These are phyloP conservation scores for Aldabrachelys gigantea DNA, from an alignment of 2,113 vertebrate species.

Conservation along the genomic window DNA sequence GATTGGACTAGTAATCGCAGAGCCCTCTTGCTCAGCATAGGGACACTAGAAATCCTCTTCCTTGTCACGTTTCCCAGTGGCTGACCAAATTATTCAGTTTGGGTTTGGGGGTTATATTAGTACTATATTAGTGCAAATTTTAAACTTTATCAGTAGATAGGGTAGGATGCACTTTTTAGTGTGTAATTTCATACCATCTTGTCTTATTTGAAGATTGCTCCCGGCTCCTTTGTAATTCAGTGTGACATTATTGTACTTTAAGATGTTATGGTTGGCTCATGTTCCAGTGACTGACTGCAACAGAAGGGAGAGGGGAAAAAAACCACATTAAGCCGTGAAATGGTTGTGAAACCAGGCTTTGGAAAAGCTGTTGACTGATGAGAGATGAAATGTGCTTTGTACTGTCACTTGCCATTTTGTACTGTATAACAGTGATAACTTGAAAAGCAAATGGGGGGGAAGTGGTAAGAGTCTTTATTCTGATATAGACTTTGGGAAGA, in stretches of 20 bases:
- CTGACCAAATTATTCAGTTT: not conserved
- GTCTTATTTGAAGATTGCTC: not conserved
- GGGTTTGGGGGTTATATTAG: not conserved
- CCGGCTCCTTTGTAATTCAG: not conserved
- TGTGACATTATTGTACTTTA: rapidly evolving
- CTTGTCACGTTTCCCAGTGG: not conserved
- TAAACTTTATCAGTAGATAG: not conserved
- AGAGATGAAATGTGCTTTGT: not conserved
- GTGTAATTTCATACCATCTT: slow-evolving; percentile 31
- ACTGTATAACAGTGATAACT: not conserved
- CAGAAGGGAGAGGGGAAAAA: not conserved
- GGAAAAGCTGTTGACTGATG: not conserved
- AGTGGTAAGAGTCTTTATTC: not conserved
- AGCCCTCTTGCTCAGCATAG: not conserved
- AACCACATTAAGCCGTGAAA: not conserved
- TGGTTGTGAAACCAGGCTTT: not conserved
- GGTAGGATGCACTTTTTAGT: not conserved
- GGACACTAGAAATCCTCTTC: not conserved
- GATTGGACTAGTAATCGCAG: not conserved
- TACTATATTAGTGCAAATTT: not conserved
- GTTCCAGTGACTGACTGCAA: not conserved
- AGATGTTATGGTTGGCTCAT: not conserved
- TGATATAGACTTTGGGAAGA: not conserved
- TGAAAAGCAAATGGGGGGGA: not conserved
- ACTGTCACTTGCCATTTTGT: not conserved